phyloP scores from a whole-genome alignment of 2,888 invertebrate species.

The Agriopis aurantiaria region DNA sequence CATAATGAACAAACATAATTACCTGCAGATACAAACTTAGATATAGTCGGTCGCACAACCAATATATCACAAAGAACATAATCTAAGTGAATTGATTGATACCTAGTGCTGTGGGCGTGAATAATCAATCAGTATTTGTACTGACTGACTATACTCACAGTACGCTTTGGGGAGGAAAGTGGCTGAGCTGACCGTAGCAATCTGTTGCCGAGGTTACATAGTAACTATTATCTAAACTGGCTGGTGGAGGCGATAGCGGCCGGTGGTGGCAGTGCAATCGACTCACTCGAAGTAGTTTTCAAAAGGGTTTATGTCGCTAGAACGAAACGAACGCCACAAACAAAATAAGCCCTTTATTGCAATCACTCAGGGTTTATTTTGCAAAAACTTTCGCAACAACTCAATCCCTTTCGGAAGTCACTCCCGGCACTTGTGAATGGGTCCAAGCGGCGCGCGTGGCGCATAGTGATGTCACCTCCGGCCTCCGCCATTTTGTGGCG shows the following conservation, averaged over 20 bases:
- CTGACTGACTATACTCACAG: no score
- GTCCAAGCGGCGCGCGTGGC: conserved; percentile 29
- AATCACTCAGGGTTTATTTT: no score
- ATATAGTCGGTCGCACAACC: no score
- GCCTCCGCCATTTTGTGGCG: conserved; percentile 65
- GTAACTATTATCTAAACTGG: not conserved
- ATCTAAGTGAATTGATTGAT: no score
- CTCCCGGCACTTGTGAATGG: conserved; percentile 69
- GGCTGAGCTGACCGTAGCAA: not conserved
- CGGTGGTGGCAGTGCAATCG: conserved; percentile 53
- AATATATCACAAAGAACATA: no score
- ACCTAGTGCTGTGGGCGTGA: no score
- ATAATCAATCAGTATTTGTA: no score
- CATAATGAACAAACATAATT: no score
- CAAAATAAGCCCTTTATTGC: no score
- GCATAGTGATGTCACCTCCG: conserved; percentile 73
- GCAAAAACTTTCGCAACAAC: conserved; percentile 43
- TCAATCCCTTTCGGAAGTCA: not conserved
- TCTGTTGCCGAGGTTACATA: not conserved
- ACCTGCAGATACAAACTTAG: no score
- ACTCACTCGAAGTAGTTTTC: conserved; percentile 54
- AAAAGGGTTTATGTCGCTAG: no score
- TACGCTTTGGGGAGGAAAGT: not conserved
- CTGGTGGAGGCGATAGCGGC: not conserved
- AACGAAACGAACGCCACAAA: no score